A percentile compares a stretch with the other conserved stretches of the same genome.
phyloP scores from a whole-genome alignment of 2,888 invertebrate species.

The Spatulosminthurus flaviceps region DNA sequence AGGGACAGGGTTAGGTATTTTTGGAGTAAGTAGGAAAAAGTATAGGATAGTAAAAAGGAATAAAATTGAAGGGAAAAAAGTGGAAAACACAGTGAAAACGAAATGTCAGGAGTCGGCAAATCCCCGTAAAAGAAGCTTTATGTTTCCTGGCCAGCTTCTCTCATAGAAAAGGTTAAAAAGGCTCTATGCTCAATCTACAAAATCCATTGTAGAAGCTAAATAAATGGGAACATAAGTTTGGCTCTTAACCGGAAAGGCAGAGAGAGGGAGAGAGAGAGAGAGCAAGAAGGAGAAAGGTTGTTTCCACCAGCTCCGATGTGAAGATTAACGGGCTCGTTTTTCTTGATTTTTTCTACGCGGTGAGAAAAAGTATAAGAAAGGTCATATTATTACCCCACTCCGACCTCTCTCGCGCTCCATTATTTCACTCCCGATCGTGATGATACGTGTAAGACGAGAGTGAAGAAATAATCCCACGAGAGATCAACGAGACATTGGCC shows the following conservation, averaged over 20 bases:
- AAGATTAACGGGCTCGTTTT: conserved; percentile 60
- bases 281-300: conserved; percentile 46
- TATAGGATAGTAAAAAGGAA: conserved; percentile 24
- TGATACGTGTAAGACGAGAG: conserved; percentile 47
- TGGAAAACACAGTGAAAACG: conserved; percentile 19
- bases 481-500: conserved; percentile 53
- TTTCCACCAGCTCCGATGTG: conserved; percentile 51
- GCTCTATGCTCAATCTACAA: conserved; percentile 56
- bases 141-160: conserved; percentile 50
- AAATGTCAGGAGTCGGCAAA: conserved; percentile 48
- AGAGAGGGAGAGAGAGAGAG: conserved; percentile 41
- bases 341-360: conserved; percentile 54
- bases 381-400: conserved; percentile 53
- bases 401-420: conserved; percentile 37
- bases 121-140: conserved; percentile 57
- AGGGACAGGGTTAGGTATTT: too few relatives aligned
- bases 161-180: conserved; percentile 56
- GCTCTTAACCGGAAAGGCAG: conserved; percentile 55
- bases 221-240: conserved; percentile 63
- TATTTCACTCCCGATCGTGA: conserved; percentile 38
- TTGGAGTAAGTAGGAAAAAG: background rate
- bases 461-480: conserved; percentile 49
- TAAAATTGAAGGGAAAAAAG: conserved; percentile 10
- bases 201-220: conserved; percentile 61
- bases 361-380: conserved; percentile 53